Evolutionary conservation across 1,140 invertebrate genomes (phyloP).

Genomic region (Atta texana): DNA sequence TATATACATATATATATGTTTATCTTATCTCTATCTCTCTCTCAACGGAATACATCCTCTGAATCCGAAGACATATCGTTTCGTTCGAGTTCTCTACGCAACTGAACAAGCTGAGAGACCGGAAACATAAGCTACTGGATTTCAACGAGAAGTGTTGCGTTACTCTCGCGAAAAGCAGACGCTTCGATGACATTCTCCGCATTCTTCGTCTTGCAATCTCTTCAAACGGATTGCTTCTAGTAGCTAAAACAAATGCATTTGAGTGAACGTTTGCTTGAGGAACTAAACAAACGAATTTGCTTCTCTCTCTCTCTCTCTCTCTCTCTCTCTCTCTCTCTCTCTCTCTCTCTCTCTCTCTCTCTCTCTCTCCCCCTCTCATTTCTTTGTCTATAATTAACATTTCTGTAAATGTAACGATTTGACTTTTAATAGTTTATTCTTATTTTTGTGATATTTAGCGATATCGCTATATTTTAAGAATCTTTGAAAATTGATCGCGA

Average conservation of each 20-base stretch:
- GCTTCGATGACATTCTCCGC: slow-evolving; percentile 55
- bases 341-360: neutral
- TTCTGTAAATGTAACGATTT: neutral
- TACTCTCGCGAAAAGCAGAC: slow-evolving; percentile 61
- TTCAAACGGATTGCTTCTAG: slow-evolving; percentile 41
- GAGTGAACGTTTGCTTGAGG: slow-evolving; percentile 18
- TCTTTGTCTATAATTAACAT: neutral
- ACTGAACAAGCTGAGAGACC: slow-evolving; percentile 64
- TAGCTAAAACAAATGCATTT: slow-evolving; percentile 52
- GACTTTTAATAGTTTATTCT: slow-evolving; percentile 13
- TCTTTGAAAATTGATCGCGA: neutral
- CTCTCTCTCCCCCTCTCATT: neutral
- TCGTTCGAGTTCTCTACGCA: slow-evolving; percentile 51
- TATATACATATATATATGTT: too few species aligned
- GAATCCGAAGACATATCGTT: slow-evolving; percentile 52
- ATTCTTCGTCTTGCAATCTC: slow-evolving; percentile 47
- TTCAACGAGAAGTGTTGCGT: slow-evolving; percentile 70
- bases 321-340: too few species aligned
- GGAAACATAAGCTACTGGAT: slow-evolving; percentile 70
- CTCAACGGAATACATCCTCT: slow-evolving; percentile 22
- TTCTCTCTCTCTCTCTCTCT: neutral
- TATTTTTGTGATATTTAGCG: too few species aligned
- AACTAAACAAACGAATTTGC: slow-evolving; percentile 44
- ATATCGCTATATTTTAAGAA: neutral
- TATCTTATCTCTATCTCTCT: neutral